Percentiles rank a stretch among this genome's conserved stretches.
phyloP scores from a whole-genome alignment of 2,113 vertebrate genomes.

The Silurus asotus region DNA sequence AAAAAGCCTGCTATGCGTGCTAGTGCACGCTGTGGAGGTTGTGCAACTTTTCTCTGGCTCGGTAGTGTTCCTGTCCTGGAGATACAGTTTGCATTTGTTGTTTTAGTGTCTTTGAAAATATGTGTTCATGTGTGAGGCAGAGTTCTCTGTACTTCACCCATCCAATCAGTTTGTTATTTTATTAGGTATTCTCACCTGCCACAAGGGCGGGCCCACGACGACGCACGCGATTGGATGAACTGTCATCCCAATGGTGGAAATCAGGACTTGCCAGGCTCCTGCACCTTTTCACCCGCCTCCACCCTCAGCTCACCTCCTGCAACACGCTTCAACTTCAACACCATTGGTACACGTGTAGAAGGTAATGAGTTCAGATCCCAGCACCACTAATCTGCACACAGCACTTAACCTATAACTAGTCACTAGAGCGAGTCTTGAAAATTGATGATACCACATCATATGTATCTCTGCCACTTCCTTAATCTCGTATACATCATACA shows the following conservation, averaged over 20 bases:
- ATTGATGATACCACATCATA: too few species aligned
- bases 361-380: too few species aligned
- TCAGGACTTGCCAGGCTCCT: slow-evolving; percentile 77
- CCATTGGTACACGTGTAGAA: slow-evolving; percentile 75
- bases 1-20: neutral
- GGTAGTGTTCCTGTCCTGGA: neutral
- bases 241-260: slow-evolving; percentile 83
- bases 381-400: too few species aligned
- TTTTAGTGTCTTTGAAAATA: neutral
- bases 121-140: neutral
- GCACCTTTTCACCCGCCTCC: slow-evolving; percentile 80
- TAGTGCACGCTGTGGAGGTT: slow-evolving; percentile 13
- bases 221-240: slow-evolving; percentile 84
- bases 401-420: too few species aligned
- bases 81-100: neutral
- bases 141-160: neutral
- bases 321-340: slow-evolving; percentile 83
- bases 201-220: slow-evolving; percentile 81
- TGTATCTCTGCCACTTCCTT: too few species aligned
- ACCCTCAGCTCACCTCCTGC: slow-evolving; percentile 83
- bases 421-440: too few species aligned
- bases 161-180: slow-evolving; percentile 16
- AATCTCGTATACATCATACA: too few species aligned
- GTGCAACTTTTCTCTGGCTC: neutral
- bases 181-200: slow-evolving; percentile 80